These are phyloP conservation scores for Lasiurus cinereus DNA, from an alignment of 2,113 vertebrate species.

Conservation along the genomic window DNA sequence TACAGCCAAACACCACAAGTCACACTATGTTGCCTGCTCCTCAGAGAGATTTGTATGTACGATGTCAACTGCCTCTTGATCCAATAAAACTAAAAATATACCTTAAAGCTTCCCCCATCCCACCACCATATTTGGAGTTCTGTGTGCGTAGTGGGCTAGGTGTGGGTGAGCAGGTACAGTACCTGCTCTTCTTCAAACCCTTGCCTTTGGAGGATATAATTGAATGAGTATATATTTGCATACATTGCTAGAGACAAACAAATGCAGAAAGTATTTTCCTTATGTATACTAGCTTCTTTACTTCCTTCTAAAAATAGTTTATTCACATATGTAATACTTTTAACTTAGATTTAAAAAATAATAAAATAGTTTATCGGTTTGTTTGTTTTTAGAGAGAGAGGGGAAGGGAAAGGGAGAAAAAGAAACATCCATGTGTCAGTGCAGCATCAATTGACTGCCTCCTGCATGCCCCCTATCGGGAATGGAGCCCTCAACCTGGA, in stretches of 20 bases:
- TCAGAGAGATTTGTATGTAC: background rate
- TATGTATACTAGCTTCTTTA: background rate
- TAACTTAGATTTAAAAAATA: too few species aligned
- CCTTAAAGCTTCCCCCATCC: background rate
- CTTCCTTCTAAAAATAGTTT: background rate
- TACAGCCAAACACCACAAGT: background rate
- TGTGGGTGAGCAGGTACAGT: background rate
- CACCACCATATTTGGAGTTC: background rate
- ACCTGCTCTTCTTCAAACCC: background rate
- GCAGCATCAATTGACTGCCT: too few species aligned
- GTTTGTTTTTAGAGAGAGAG: background rate
- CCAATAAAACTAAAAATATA: background rate
- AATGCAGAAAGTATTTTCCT: background rate
- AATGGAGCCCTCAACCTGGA: too few species aligned
- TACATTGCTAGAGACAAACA: slow-evolving; percentile 16
- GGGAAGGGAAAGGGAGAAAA: background rate
- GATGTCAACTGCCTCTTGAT: background rate
- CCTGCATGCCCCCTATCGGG: too few species aligned
- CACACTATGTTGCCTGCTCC: background rate
- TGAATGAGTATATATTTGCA: background rate
- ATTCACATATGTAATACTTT: too few species aligned
- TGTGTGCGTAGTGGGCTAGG: background rate
- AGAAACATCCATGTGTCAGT: background rate
- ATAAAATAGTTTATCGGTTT: background rate
- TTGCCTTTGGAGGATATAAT: background rate